Percentiles rank a stretch among this genome's conserved stretches.
phyloP scores from a whole-genome alignment of 2,888 invertebrate genomes.

The Pristionchus fissidentatus region DNA sequence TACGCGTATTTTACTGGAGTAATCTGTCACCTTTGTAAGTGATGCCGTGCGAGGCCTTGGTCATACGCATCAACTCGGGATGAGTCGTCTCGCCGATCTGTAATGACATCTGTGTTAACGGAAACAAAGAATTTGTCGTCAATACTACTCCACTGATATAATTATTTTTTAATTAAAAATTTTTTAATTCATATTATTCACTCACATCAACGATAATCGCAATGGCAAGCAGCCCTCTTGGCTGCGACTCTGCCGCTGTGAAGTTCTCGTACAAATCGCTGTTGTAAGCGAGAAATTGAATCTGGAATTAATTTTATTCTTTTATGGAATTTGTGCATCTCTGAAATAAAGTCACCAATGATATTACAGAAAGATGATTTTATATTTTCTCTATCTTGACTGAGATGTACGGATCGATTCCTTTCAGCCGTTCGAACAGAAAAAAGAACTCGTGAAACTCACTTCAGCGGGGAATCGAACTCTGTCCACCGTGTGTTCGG shows the following conservation, averaged over 20 bases:
- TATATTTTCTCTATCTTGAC: no score
- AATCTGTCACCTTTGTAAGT: constrained; percentile 53
- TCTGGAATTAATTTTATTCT: constrained; percentile 81
- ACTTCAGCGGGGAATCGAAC: constrained; percentile 98
- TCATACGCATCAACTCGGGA: constrained; percentile 70
- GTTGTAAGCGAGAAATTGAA: constrained; percentile 98
- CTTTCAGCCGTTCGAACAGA: no score
- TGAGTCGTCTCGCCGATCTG: constrained; percentile 93
- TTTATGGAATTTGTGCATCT: no score
- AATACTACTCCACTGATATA: no score
- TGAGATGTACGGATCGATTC: no score
- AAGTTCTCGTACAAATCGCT: constrained; percentile 95
- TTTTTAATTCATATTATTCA: not conserved
- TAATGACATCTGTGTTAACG: constrained; percentile 74
- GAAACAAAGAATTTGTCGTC: not conserved
- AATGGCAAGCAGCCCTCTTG: constrained; percentile 94
- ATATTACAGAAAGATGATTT: no score
- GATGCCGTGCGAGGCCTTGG: constrained; percentile 61
- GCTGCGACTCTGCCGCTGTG: constrained; percentile 91
- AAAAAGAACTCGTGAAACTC: not conserved
- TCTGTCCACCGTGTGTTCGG: constrained; percentile 96
- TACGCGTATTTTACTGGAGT: not conserved
- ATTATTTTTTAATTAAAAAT: no score
- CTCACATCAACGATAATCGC: constrained; percentile 91
- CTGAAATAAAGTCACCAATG: no score